phyloP scores from a whole-genome alignment of 1,140 invertebrate genomes.

The Rhopalosiphum padi region DNA sequence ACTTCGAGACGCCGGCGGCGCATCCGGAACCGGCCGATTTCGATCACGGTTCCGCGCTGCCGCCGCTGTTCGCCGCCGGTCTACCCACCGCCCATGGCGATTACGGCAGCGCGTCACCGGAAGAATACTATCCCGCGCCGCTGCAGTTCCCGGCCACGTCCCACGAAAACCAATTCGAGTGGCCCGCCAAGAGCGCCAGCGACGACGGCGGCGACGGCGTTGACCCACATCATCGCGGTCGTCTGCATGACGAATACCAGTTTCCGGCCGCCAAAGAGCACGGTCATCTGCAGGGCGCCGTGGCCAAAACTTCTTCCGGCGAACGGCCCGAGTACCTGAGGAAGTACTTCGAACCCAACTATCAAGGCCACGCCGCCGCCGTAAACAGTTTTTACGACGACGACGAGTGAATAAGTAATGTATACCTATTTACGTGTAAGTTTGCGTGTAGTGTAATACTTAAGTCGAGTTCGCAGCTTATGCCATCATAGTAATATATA shows the following conservation, averaged over 20 bases:
- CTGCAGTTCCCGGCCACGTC: constrained; percentile 21
- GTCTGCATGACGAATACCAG: neutral
- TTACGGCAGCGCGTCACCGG: constrained; percentile 39
- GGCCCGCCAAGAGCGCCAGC: neutral
- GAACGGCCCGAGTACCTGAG: constrained; percentile 44
- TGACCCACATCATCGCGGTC: neutral
- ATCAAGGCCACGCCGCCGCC: neutral
- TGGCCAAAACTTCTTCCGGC: neutral
- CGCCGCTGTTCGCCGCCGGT: neutral
- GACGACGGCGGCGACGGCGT: neutral
- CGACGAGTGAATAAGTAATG: neutral
- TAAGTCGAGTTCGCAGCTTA: neutral
- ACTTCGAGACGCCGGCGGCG: neutral
- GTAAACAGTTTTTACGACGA: neutral
- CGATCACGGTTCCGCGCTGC: neutral
- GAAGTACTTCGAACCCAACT: constrained; percentile 47
- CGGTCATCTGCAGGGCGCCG: neutral
- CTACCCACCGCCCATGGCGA: constrained; percentile 23
- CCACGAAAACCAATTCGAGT: neutral
- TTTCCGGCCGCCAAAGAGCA: neutral
- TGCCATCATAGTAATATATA: neutral
- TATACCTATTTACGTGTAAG: too few relatives aligned
- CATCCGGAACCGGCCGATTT: neutral
- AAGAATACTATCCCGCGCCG: constrained; percentile 32
- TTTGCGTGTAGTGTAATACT: too few relatives aligned